Evolutionary conservation across 2,888 invertebrate species (phyloP), one percentile per base, ranked within the genome.

Genomic region (Melangyna quadrimaculata): DNA sequence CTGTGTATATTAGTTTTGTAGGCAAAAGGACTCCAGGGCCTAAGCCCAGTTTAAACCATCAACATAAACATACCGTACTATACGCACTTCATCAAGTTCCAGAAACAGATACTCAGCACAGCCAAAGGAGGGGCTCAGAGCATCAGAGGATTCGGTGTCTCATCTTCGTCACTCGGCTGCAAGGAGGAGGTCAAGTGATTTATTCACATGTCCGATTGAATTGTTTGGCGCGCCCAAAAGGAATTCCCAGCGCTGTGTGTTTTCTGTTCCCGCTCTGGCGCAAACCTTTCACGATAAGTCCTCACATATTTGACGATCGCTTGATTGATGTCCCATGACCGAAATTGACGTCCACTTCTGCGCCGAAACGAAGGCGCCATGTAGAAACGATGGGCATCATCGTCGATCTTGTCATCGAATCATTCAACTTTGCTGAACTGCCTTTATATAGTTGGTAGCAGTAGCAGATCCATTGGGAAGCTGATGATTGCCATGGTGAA

Each of bases 171-270:
- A 88, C 89, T 89, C 89, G 88, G 43, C 65, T 74, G 81, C 59
- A 73, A 51, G 71, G 78, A 74, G 86, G 80, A 87, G 82, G 88
- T 88, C 88, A 88, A 89, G 91, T 91, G 91, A 91, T 91, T 92
- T 92, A 92, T 92, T 91, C 90, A 91, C 91, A 91, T 90, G 90
- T 91, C 90, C 90, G 90, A 91, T 92, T 91, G 91, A 91, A 92
- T 92, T 91, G 92, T 91, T 92, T 91, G 89, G 90, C 90, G 89
- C 89, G 89, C 88, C 89, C 90, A 88, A 84, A 88, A 88, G 88
- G 88, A 89, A 89, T 88, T 88, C 87, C 82, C 87, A 79, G 65
- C 82, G 86, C 87, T 88, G 87, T 83, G 82, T 48, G 63, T 57
- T 81, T 75, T 61, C 73, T 72, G 78, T 73, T 77, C 43, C 65